These are phyloP conservation scores for Vultur gryphus DNA, from an alignment of 2,797 vertebrate genomes.

Conservation along the genomic window DNA sequence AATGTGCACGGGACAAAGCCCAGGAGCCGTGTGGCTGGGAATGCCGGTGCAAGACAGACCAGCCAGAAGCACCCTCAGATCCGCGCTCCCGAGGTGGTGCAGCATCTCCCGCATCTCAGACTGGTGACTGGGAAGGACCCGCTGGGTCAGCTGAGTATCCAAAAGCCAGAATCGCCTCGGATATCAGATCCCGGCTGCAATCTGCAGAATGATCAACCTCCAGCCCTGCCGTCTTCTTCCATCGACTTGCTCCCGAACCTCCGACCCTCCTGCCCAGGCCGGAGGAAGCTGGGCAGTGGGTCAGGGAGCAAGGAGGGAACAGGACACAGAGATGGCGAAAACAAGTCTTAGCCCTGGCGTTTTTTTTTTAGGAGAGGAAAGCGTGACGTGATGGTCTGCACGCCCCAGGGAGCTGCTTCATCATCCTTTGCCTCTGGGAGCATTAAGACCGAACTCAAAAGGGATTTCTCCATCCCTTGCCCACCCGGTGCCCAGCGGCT, in stretches of 20 bases:
- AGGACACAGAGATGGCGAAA: not conserved
- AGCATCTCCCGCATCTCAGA: not conserved
- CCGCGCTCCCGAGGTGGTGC: rapidly evolving
- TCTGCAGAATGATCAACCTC: not conserved
- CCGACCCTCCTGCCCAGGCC: not conserved
- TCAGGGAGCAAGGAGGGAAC: not conserved
- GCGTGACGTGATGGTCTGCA: rapidly evolving
- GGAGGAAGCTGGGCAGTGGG: not conserved
- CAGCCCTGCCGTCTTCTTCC: not conserved
- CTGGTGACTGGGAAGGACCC: rapidly evolving
- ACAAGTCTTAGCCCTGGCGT: not conserved
- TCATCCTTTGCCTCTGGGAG: not conserved
- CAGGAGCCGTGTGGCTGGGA: not conserved
- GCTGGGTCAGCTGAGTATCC: not conserved
- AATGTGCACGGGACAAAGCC: not conserved
- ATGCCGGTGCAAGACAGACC: not conserved
- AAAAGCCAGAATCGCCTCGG: not conserved
- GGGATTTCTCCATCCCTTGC: not conserved
- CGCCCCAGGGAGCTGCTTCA: not conserved
- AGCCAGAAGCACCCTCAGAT: not conserved
- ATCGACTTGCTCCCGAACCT: rapidly evolving
- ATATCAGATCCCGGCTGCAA: not conserved
- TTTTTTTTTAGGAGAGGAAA: not conserved
- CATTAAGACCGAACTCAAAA: not conserved
- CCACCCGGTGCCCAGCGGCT: rapidly evolving